phyloP scores from a whole-genome alignment of 2,113 vertebrate species.

The Piaya cayana region DNA sequence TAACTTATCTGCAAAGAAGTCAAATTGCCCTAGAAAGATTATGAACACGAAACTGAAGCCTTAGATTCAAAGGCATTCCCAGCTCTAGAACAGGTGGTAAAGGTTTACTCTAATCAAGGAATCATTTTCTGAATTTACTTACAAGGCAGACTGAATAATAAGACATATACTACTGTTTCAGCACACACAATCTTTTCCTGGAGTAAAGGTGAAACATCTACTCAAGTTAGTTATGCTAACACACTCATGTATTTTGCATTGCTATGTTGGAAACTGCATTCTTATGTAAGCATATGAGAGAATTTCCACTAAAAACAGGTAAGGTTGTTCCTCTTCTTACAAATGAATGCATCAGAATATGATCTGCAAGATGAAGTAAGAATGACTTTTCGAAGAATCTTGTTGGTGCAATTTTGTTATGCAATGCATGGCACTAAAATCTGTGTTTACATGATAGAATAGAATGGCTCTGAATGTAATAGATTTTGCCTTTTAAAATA shows the following conservation, averaged over 20 bases:
- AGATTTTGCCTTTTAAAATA: slow-evolving; percentile 51
- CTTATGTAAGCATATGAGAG: neutral
- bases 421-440: slow-evolving; percentile 3
- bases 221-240: neutral
- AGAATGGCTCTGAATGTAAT: slow-evolving; percentile 32
- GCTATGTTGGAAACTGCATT: neutral
- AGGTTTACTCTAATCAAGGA: neutral
- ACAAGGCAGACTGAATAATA: neutral
- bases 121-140: neutral
- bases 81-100: neutral
- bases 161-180: neutral
- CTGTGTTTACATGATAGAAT: slow-evolving; percentile 29
- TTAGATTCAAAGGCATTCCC: neutral
- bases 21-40: neutral
- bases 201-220: rapidly evolving
- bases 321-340: neutral
- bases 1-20: neutral
- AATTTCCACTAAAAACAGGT: neutral
- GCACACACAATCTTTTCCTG: rapidly evolving
- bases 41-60: neutral
- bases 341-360: neutral
- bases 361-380: neutral
- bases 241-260: neutral
- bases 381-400: neutral
- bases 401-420: neutral